Evolutionary conservation across 2,888 invertebrate genomes (phyloP).

Genomic region (Meganola albula): DNA sequence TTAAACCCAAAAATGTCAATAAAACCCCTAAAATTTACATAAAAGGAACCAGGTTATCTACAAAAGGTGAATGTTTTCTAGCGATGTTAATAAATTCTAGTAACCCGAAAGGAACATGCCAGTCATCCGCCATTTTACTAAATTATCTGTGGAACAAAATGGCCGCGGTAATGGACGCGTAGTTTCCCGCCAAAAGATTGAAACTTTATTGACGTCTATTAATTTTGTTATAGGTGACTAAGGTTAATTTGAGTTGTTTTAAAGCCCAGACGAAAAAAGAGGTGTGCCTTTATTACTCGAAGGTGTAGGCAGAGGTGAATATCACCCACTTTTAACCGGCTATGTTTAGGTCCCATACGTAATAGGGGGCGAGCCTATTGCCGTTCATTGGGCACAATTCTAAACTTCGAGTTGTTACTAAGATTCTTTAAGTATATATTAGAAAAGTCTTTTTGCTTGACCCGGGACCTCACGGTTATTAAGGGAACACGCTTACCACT

Average conservation of each 20-base stretch:
- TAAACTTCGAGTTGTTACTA: too few relatives aligned
- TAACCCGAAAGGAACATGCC: constrained; percentile 29
- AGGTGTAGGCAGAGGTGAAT: too few relatives aligned
- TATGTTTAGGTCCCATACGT: too few relatives aligned
- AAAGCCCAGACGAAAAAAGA: too few relatives aligned
- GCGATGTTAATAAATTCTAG: constrained; percentile 34
- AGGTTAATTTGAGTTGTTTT: constrained; percentile 28
- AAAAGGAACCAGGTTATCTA: constrained; percentile 17
- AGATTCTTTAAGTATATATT: too few relatives aligned
- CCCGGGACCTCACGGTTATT: too few relatives aligned
- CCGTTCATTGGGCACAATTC: too few relatives aligned
- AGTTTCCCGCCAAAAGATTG: constrained; percentile 35
- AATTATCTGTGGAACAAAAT: constrained; percentile 38
- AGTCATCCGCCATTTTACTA: constrained; percentile 45
- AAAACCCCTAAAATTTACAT: constrained; percentile 8
- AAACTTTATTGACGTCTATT: constrained; percentile 33
- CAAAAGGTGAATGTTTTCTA: constrained; percentile 17
- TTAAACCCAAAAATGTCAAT: not conserved
- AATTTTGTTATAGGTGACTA: constrained; percentile 27
- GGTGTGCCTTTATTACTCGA: too few relatives aligned
- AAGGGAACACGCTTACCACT: too few relatives aligned
- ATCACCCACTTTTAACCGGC: too few relatives aligned
- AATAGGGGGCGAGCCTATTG: too few relatives aligned
- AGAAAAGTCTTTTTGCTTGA: too few relatives aligned
- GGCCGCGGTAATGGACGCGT: constrained; percentile 30